Percentiles rank a stretch among this genome's conserved stretches.
These are phyloP conservation scores for Caenorhabditis virilis DNA, from an alignment of 2,888 invertebrate genomes.

Conservation along the genomic window DNA sequence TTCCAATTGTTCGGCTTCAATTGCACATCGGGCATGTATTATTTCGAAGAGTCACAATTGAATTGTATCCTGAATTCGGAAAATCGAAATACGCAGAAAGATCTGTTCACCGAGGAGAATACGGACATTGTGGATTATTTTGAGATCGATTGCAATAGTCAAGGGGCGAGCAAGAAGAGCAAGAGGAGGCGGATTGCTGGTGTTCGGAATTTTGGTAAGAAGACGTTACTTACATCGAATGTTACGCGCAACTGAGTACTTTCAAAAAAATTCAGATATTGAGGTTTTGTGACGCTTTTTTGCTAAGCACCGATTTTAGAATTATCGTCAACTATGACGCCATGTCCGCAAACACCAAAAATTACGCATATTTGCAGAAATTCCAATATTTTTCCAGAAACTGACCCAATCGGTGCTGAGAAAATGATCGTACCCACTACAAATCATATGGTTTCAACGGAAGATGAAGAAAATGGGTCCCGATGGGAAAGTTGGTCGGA, in stretches of 20 bases:
- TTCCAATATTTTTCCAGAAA: conserved; percentile 27
- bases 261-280: too few species aligned
- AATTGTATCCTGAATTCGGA: conserved; percentile 69
- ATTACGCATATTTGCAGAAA: too few species aligned
- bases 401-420: conserved; percentile 20
- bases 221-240: too few species aligned
- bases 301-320: too few species aligned
- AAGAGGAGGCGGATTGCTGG: conserved; percentile 11
- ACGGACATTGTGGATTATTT: conserved; percentile 68
- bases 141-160: conserved; percentile 60
- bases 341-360: too few species aligned
- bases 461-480: conserved; percentile 22
- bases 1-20: conserved; percentile 64
- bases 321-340: too few species aligned
- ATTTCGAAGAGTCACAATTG: conserved; percentile 67
- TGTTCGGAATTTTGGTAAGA: conserved; percentile 25
- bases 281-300: background rate
- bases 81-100: conserved; percentile 57
- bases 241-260: too few species aligned
- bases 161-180: too few species aligned
- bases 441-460: background rate
- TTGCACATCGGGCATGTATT: conserved; percentile 68
- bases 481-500: conserved; percentile 40
- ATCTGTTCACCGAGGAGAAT: conserved; percentile 65
- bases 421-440: conserved; percentile 7